Percentiles rank a stretch among this genome's conserved stretches.
Evolutionary conservation across 2,888 invertebrate species (phyloP).

Genomic region (Aleiodes alternator): DNA sequence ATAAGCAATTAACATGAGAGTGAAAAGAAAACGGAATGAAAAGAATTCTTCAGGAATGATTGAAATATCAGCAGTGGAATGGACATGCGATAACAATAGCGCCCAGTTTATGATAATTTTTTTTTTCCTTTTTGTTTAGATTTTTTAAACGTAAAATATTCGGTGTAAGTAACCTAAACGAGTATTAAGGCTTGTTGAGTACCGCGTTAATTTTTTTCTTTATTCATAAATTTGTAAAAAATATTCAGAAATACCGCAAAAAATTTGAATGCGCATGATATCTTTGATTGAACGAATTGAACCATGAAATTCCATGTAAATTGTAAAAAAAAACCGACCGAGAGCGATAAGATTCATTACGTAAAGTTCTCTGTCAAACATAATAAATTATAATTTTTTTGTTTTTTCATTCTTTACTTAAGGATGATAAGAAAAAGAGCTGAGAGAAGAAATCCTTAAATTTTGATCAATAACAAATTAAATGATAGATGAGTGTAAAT

Average conservation of each 20-base stretch:
- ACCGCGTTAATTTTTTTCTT: background rate
- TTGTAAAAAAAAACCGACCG: background rate
- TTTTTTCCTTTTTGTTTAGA: conserved; percentile 11
- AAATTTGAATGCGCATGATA: background rate
- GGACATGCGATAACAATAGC: background rate
- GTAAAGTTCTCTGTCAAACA: background rate
- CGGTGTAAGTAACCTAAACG: conserved; percentile 9
- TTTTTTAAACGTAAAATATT: conserved; percentile 19
- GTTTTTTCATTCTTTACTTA: background rate
- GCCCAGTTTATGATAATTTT: conserved; percentile 12
- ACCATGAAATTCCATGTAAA: background rate
- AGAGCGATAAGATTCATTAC: conserved; percentile 7
- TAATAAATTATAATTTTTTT: background rate
- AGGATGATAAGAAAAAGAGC: conserved; percentile 5
- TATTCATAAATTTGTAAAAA: background rate
- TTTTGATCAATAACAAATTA: background rate
- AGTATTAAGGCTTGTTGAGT: conserved; percentile 32
- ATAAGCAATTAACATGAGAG: conserved; percentile 9
- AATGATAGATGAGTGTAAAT: conserved; percentile 31
- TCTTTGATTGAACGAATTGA: conserved; percentile 1
- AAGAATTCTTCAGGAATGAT: background rate
- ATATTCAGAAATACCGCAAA: too few relatives aligned
- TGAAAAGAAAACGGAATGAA: background rate
- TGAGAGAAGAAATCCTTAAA: background rate
- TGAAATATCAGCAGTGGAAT: conserved; percentile 1